phyloP scores from a whole-genome alignment of 2,888 invertebrate species.

The Dasysyrphus albostriatus region DNA sequence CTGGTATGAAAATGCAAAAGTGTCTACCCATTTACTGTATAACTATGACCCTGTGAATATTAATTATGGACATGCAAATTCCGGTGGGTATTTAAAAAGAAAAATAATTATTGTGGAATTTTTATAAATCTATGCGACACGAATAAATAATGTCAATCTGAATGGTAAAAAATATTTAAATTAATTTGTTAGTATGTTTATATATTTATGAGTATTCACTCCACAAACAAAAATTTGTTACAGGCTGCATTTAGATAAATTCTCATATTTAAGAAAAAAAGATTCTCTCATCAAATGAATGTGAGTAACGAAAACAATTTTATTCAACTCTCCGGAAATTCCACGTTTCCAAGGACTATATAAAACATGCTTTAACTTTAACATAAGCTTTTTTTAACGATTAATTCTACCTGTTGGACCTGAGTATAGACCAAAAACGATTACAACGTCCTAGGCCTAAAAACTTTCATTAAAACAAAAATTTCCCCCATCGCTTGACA shows the following conservation, averaged over 20 bases:
- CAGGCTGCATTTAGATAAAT: too few relatives aligned
- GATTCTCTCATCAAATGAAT: neutral
- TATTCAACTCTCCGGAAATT: neutral
- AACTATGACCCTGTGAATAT: neutral
- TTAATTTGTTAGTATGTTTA: too few relatives aligned
- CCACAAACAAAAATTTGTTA: too few relatives aligned
- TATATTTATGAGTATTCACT: too few relatives aligned
- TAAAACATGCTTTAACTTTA: neutral
- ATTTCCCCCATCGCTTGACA: neutral
- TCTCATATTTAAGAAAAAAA: neutral
- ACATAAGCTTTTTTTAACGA: neutral
- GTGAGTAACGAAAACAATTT: neutral
- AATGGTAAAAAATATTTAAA: too few relatives aligned
- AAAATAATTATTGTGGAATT: neutral
- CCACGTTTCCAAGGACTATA: neutral
- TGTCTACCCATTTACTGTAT: neutral
- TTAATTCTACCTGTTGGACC: conserved; percentile 18
- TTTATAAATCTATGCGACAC: neutral
- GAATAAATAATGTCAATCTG: neutral
- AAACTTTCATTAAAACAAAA: conserved; percentile 9
- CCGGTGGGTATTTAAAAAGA: neutral
- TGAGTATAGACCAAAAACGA: neutral
- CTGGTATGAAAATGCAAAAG: neutral
- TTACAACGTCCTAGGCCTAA: conserved; percentile 25
- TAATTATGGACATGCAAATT: conserved; percentile 21